phyloP scores from a whole-genome alignment of 2,113 vertebrate species.

The Marmota flaviventris region DNA sequence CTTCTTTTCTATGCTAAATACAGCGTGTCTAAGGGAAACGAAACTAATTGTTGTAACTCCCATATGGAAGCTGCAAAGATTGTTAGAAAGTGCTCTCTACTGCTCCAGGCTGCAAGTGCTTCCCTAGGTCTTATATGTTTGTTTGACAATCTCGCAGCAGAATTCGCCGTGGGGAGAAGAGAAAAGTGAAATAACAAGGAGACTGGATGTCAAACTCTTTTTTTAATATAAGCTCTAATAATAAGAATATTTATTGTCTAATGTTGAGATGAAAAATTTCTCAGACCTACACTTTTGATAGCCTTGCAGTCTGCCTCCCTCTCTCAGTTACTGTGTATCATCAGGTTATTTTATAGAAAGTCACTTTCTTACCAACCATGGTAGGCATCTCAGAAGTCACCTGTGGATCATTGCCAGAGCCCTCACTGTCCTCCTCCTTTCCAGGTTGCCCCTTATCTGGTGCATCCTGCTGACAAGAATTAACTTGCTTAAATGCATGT shows the following conservation, averaged over 20 bases:
- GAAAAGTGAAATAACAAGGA: slow-evolving; percentile 54
- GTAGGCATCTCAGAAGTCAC: background rate
- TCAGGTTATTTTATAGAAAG: background rate
- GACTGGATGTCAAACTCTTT: slow-evolving; percentile 31
- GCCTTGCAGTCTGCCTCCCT: background rate
- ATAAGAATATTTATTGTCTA: slow-evolving; percentile 19
- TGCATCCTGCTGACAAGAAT: background rate
- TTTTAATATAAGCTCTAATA: background rate
- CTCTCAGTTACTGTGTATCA: background rate
- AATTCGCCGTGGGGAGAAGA: background rate
- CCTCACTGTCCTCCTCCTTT: background rate
- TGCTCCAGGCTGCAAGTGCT: slow-evolving; percentile 33
- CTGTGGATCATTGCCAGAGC: background rate
- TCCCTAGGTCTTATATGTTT: slow-evolving; percentile 30
- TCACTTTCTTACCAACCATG: background rate
- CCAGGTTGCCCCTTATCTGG: background rate
- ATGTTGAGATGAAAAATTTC: slow-evolving; percentile 32
- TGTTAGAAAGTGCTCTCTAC: slow-evolving; percentile 37
- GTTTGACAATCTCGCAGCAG: slow-evolving; percentile 61
- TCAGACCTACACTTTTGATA: background rate
- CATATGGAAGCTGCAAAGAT: slow-evolving; percentile 46
- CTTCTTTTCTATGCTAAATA: slow-evolving; percentile 64
- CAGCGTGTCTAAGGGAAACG: slow-evolving; percentile 33
- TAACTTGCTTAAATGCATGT: slow-evolving; percentile 45
- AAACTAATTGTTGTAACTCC: slow-evolving; percentile 56